Evolutionary conservation across 1,140 invertebrate species (phyloP).

Genomic region (Zaprionus africanus): DNA sequence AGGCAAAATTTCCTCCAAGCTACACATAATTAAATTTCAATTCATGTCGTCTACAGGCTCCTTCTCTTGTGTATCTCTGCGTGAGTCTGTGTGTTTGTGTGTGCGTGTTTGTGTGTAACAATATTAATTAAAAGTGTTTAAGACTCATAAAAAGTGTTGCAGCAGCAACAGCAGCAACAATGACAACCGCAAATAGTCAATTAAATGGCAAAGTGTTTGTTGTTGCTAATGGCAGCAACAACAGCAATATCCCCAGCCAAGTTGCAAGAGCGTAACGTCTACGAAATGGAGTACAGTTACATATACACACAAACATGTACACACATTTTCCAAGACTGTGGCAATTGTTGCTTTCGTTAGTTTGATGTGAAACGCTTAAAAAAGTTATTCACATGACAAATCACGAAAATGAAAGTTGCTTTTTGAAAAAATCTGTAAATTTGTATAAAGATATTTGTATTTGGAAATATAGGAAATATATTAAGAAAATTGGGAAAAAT

Average conservation of each 20-base stretch:
- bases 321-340: constrained; percentile 12
- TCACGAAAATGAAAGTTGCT: constrained; percentile 51
- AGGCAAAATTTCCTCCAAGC: constrained; percentile 45
- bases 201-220: constrained; percentile 61
- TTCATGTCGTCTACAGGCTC: constrained; percentile 69
- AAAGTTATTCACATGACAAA: constrained; percentile 37
- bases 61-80: neutral
- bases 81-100: constrained; percentile 14
- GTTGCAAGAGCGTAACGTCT: constrained; percentile 36
- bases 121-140: constrained; percentile 79
- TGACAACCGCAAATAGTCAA: constrained; percentile 61
- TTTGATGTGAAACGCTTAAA: constrained; percentile 52
- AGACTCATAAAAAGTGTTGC: constrained; percentile 52
- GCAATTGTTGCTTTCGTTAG: constrained; percentile 9
- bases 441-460: too few species aligned
- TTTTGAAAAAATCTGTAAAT: neutral
- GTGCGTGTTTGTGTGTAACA: constrained; percentile 55
- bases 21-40: constrained; percentile 76
- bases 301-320: constrained; percentile 1
- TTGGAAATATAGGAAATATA: neutral
- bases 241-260: constrained; percentile 25
- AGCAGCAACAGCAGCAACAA: constrained; percentile 32
- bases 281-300: constrained; percentile 30
- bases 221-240: constrained; percentile 35
- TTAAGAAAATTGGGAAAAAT: neutral